phyloP scores from a whole-genome alignment of 2,113 vertebrate species.

The Tringa solitaria region DNA sequence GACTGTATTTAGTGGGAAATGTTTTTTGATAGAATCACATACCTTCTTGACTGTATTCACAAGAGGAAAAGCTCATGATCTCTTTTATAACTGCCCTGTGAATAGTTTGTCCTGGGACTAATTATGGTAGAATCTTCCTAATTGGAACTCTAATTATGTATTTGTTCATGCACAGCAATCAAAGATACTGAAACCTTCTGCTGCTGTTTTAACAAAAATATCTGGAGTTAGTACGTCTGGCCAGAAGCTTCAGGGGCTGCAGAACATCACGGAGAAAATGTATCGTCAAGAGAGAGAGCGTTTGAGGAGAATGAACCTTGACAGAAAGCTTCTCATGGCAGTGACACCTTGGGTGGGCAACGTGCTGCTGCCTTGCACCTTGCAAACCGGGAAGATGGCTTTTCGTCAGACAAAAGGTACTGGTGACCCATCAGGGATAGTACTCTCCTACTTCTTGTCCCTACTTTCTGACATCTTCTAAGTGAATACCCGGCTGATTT shows the following conservation, averaged over 20 bases:
- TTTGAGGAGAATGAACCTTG: constrained; percentile 19
- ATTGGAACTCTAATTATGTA: background rate
- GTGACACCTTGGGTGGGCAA: constrained; percentile 86
- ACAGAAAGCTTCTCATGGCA: constrained; percentile 74
- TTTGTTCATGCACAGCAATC: background rate
- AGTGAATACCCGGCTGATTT: background rate
- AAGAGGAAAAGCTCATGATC: background rate
- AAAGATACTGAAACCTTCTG: background rate
- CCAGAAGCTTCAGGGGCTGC: background rate
- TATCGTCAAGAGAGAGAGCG: background rate
- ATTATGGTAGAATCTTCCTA: background rate
- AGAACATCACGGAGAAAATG: background rate
- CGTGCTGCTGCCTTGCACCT: constrained; percentile 55
- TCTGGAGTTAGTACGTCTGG: background rate
- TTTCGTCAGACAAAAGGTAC: constrained; percentile 66
- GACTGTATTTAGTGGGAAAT: background rate
- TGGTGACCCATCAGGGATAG: background rate
- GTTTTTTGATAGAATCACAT: background rate
- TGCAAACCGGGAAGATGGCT: background rate
- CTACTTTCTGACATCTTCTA: background rate
- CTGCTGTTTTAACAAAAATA: accelerated
- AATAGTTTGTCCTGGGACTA: background rate
- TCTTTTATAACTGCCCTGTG: background rate
- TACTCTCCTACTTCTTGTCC: background rate
- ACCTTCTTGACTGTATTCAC: background rate